These are phyloP conservation scores for Petrolisthes manimaculis DNA, from an alignment of 2,888 invertebrate genomes.

Conservation along the genomic window DNA sequence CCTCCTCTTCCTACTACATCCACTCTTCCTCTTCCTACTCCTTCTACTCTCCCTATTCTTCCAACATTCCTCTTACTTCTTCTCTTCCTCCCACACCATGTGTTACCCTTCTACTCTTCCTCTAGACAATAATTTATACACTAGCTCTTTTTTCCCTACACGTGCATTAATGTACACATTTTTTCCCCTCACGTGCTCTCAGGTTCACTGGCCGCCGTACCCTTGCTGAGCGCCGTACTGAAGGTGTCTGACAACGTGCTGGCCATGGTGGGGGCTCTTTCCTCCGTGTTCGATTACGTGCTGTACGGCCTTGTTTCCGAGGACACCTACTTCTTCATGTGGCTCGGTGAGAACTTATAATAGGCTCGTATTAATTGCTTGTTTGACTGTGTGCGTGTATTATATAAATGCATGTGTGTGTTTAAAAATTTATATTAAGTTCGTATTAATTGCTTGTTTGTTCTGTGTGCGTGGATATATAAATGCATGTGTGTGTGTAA, in stretches of 20 bases:
- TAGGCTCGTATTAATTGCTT: neutral
- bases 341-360: conserved; percentile 53
- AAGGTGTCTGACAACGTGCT: conserved; percentile 60
- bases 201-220: conserved; percentile 63
- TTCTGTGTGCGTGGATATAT: neutral
- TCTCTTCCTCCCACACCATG: neutral
- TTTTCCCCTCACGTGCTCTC: neutral
- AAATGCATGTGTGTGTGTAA: too few relatives aligned
- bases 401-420: too few relatives aligned
- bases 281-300: conserved; percentile 61
- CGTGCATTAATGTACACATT: neutral
- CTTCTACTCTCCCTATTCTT: neutral
- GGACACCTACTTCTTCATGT: conserved; percentile 58
- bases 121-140: neutral
- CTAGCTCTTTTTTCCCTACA: neutral
- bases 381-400: neutral
- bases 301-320: conserved; percentile 46
- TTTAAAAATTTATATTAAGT: neutral
- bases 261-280: conserved; percentile 62
- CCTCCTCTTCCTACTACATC: neutral
- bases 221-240: conserved; percentile 57
- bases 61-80: neutral
- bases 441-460: neutral
- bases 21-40: neutral
- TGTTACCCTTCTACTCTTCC: neutral